phyloP scores from a whole-genome alignment of 2,888 invertebrate genomes.

The Agonopterix heracliana region DNA sequence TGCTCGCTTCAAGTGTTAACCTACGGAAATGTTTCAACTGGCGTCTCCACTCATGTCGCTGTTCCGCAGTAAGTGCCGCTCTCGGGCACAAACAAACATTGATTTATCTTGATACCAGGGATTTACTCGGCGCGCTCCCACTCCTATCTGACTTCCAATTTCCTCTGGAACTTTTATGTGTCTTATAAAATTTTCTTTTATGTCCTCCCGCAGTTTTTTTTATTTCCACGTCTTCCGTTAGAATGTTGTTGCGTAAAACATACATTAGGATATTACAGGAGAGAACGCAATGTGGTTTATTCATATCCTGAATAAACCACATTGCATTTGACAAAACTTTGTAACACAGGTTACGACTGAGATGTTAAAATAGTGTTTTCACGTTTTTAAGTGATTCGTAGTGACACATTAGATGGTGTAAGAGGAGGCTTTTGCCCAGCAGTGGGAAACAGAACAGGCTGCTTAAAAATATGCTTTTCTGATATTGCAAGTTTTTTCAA shows the following conservation, averaged over 20 bases:
- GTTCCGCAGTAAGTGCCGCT: slow-evolving; percentile 49
- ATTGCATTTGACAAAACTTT: too few relatives aligned
- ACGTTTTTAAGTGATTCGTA: too few relatives aligned
- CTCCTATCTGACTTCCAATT: slow-evolving; percentile 63
- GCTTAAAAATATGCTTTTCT: too few relatives aligned
- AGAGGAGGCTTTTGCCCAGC: too few relatives aligned
- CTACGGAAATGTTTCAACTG: neutral
- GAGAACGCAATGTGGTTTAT: too few relatives aligned
- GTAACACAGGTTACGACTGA: too few relatives aligned
- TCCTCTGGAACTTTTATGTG: slow-evolving; percentile 66
- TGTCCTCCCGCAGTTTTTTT: slow-evolving; percentile 21
- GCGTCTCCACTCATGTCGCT: slow-evolving; percentile 35
- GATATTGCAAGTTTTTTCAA: too few relatives aligned
- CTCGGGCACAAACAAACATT: slow-evolving; percentile 66
- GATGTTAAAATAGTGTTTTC: too few relatives aligned
- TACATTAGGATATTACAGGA: neutral
- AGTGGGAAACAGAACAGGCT: too few relatives aligned
- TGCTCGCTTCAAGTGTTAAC: too few relatives aligned
- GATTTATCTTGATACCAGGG: slow-evolving; percentile 73
- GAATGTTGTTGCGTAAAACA: neutral
- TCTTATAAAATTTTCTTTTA: slow-evolving; percentile 67
- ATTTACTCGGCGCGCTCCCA: slow-evolving; percentile 43
- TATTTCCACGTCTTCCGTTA: slow-evolving; percentile 9
- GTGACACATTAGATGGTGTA: too few relatives aligned
- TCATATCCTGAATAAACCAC: too few relatives aligned